Percentiles rank a stretch among this genome's conserved stretches.
Conservation (phyloP, 1,140 invertebrate species). For the Papilio aristodemus region DNA sequence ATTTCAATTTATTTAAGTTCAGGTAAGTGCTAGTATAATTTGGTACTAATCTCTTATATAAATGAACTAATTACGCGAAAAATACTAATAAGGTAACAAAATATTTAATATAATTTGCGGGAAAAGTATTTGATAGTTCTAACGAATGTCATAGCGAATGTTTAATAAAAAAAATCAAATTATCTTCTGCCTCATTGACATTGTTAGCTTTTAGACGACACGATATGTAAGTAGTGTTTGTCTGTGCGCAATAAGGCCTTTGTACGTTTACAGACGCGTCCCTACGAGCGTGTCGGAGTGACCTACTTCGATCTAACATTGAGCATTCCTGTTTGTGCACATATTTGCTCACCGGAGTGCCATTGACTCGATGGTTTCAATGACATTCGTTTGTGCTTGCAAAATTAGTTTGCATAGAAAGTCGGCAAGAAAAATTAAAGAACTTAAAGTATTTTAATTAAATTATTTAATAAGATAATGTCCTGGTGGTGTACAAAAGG, state of each 20-base stretch:
- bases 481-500: neutral
- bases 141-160: too few relatives aligned
- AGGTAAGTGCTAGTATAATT: too few relatives aligned
- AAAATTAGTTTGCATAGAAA: neutral
- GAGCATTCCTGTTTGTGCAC: conserved; percentile 1
- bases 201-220: neutral
- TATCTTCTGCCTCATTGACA: neutral
- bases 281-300: neutral
- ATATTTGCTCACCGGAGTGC: conserved; percentile 9
- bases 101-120: neutral
- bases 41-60: too few relatives aligned
- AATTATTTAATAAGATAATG: neutral
- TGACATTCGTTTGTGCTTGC: neutral
- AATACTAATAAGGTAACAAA: too few relatives aligned
- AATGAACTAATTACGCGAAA: too few relatives aligned
- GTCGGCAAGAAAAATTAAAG: too few relatives aligned
- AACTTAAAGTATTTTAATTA: neutral
- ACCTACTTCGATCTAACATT: conserved; percentile 11
- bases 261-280: neutral
- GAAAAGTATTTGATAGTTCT: too few relatives aligned
- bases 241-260: neutral
- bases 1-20: too few relatives aligned
- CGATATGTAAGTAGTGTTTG: neutral
- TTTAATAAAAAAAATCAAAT: too few relatives aligned
- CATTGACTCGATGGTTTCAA: neutral